phyloP scores from a whole-genome alignment of 2,113 vertebrate species.

The Ramphastos sulfuratus region DNA sequence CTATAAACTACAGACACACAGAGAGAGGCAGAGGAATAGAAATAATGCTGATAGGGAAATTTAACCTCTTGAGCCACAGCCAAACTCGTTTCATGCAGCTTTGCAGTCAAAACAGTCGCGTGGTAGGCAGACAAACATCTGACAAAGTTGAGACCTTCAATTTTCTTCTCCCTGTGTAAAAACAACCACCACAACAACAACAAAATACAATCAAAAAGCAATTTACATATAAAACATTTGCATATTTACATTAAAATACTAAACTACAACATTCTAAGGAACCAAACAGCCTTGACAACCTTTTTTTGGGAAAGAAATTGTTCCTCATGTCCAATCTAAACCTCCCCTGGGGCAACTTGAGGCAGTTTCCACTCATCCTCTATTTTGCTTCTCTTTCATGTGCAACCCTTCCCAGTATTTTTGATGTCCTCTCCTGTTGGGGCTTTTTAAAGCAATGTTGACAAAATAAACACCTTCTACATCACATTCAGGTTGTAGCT shows the following conservation, averaged over 20 bases:
- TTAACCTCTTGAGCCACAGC: slow-evolving; percentile 90
- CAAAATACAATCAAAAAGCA: too few relatives aligned
- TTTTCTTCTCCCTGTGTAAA: slow-evolving; percentile 92
- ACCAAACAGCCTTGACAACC: background rate
- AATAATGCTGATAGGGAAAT: background rate
- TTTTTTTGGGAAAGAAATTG: too few relatives aligned
- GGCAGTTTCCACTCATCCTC: too few relatives aligned
- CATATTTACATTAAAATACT: background rate
- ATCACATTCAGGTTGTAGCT: accelerated
- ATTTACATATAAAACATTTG: background rate
- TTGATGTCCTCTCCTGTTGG: accelerated
- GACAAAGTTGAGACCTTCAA: slow-evolving; percentile 86
- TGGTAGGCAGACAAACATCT: slow-evolving; percentile 88
- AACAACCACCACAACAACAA: background rate
- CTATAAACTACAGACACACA: background rate
- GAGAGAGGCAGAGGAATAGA: background rate
- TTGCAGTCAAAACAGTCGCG: slow-evolving; percentile 77
- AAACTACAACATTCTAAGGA: background rate
- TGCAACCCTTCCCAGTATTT: accelerated
- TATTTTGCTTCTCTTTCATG: background rate
- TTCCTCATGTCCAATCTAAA: too few relatives aligned
- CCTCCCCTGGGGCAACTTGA: too few relatives aligned
- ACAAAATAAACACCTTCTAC: background rate
- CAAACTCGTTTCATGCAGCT: slow-evolving; percentile 89
- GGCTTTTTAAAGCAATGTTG: too few relatives aligned